Percentiles rank a stretch among this genome's conserved stretches.
Conservation (phyloP, 1,140 invertebrate genomes). For the Calephelis virginiensis region DNA sequence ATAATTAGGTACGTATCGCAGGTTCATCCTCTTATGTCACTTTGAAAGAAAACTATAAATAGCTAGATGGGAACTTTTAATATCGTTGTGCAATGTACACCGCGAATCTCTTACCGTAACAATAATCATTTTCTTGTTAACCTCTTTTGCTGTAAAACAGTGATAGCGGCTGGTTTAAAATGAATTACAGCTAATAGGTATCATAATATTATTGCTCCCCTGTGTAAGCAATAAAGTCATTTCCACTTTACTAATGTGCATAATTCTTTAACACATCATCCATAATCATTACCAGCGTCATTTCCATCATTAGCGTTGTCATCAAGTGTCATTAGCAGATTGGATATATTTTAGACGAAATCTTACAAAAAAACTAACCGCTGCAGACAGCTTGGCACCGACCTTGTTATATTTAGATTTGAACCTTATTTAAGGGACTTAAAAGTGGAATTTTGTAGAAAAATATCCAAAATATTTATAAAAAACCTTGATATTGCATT, state of each 20-base stretch:
- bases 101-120: too few relatives aligned
- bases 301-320: slow-evolving; percentile 32
- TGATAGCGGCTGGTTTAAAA: too few relatives aligned
- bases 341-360: slow-evolving; percentile 41
- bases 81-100: too few relatives aligned
- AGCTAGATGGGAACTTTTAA: too few relatives aligned
- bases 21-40: too few relatives aligned
- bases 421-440: slow-evolving; percentile 5
- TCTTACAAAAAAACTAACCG: slow-evolving; percentile 41
- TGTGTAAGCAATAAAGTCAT: too few relatives aligned
- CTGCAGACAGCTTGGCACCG: slow-evolving; percentile 66
- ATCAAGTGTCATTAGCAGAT: slow-evolving; percentile 55
- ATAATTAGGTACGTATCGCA: too few relatives aligned
- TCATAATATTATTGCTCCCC: too few relatives aligned
- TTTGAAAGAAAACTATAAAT: too few relatives aligned
- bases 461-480: not conserved
- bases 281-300: slow-evolving; percentile 19
- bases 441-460: not conserved
- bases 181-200: too few relatives aligned
- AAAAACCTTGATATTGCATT: slow-evolving; percentile 15
- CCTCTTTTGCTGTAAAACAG: too few relatives aligned
- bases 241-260: not conserved
- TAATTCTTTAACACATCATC: not conserved
- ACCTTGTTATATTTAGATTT: slow-evolving; percentile 30
- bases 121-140: too few relatives aligned